phyloP scores from a whole-genome alignment of 2,113 vertebrate genomes.

The Chinchilla lanigera region DNA sequence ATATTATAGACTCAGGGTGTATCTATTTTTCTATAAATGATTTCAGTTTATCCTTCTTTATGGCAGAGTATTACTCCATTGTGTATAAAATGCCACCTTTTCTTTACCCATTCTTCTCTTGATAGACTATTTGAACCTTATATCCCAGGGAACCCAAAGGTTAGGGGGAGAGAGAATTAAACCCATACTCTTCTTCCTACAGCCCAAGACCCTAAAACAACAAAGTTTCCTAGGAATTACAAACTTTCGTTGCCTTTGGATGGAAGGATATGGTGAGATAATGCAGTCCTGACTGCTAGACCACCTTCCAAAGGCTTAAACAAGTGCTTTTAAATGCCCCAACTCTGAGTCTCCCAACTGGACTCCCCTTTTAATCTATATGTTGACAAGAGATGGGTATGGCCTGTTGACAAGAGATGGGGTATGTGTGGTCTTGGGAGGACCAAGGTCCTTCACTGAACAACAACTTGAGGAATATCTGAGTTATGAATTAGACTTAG shows the following conservation, averaged over 20 bases:
- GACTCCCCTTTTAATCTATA: background rate
- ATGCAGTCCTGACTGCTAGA: background rate
- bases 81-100: background rate
- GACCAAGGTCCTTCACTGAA: background rate
- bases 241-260: background rate
- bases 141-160: background rate
- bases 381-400: background rate
- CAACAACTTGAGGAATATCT: background rate
- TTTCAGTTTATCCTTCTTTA: background rate
- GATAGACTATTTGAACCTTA: background rate
- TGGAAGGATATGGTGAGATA: background rate
- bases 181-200: background rate
- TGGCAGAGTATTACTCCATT: background rate
- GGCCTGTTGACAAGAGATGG: background rate
- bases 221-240: background rate
- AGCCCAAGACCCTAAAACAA: background rate
- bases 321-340: background rate
- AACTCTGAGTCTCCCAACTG: background rate
- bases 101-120: background rate
- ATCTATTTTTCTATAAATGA: background rate
- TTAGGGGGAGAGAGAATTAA: background rate
- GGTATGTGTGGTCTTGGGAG: background rate
- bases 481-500: background rate
- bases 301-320: background rate
- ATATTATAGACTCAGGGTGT: background rate